Evolutionary conservation across 2,888 invertebrate genomes (phyloP), one percentile per base, ranked within the genome.

Genomic region (Lasius platythorax): DNA sequence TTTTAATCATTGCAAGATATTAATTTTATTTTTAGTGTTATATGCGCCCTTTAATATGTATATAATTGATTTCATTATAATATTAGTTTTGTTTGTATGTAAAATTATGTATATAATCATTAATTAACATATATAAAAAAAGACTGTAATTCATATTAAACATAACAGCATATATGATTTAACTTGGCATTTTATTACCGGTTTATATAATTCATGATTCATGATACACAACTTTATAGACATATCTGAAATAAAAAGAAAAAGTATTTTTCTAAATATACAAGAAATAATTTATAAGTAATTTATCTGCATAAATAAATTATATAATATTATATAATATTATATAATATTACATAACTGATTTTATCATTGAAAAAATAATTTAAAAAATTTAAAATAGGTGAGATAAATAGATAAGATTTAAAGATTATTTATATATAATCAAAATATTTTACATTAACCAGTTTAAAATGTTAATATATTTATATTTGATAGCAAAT

Each of bases 91-190:
- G 50, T 12, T 61, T 61, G 8, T 12, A 40, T 43, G 23, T 70
- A 70, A 70, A 37, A 12, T 61, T 61, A 74, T 46, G 23, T 50
- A 50, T 61, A 46, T 63, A 63, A 63, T 63, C 40, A 33, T 23
- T 23, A 50, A 46, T 8, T 23, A 23, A 58, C 18, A 8, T 33
- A 40, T 43, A 5, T 18, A 3, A 74, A 50, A 46, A 50, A 74
- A 74, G 63, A 74, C 74, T 74, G 63, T 74, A 73, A 74, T 74
- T 73, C 58, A 73, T 40, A 74, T 74, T 74, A 61, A 74, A 74
- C 5, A 30, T 30, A 46, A 2, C 37, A 28, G 2, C 4, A 63
- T 43, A 43, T 2, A 46, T 18, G 1, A 6, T 40, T 73, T 74
- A 40, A 5, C 8, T 63, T n/a, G 2, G 12, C 1, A 61, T 61